Base-by-base conservation (phyloP, 2,888 invertebrate species). In the Drosophila dives region DNA sequence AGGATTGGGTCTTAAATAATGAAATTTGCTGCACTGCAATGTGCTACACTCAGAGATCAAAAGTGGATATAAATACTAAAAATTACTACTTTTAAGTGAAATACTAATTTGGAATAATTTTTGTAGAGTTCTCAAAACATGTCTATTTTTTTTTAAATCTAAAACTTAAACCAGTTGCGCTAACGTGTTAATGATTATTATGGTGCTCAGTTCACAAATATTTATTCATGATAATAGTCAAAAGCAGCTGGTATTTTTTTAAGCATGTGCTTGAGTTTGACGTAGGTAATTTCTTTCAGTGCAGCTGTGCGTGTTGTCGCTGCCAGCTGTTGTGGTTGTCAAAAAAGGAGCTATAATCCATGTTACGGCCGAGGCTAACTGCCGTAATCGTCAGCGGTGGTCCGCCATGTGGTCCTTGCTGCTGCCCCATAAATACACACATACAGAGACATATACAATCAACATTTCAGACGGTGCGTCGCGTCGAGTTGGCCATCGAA, bases 301-400 rank as follows among this genome's bases (percentile, higher is more conserved):
- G 72, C 62, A 62, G 68, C 54, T 64, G 64, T 73, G 84, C 76
- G 75, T 82, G 70, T 48, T 48, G 26, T 12, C 20, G 42, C 56
- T 32, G 56, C 56, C 58, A 68, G 54, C 75, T 75, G 78, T 78
- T 78, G 76, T 72, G 72, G 78, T 84, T 86, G 84, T 84, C 86
- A 86, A 83, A 83, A 83, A 82, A 74, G 71, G 76, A 66, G 81
- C 77, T 66, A 73, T 86, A 86, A 86, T 83, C 86, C 86, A 29
- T 73, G 83, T 76, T 72, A 77, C 70, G 55, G 77, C 77, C 71
- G 74, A 73, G 74, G 86, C 85, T 86, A 86, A 86, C 85, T 86
- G 85, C 86, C 77, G 85, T 86, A 86, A 84, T 83, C 86, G 81
- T 77, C 81, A 75, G 77, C 70, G 66, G 49, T 71, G 64, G 78